Conservation (phyloP, 2,113 vertebrate genomes). For the Lepidothrix coronata region DNA sequence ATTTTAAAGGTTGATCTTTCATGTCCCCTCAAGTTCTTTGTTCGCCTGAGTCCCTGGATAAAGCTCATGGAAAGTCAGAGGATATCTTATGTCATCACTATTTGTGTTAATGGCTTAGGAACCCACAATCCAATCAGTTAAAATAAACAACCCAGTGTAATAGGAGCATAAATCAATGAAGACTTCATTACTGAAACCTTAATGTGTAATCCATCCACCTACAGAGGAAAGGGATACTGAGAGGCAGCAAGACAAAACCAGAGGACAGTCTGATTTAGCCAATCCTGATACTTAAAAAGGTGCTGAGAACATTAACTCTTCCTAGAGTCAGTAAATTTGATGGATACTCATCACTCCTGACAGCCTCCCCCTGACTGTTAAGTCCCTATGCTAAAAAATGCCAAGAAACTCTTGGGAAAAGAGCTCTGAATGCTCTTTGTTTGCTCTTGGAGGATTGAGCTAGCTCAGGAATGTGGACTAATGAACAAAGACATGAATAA, state of each 20-base stretch:
- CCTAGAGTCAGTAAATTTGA: conserved; percentile 8
- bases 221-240: conserved; percentile 55
- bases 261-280: conserved; percentile 26
- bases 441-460: neutral
- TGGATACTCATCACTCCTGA: neutral
- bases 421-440: neutral
- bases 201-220: conserved; percentile 67
- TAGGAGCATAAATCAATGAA: conserved; percentile 69
- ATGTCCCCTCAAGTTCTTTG: conserved; percentile 22
- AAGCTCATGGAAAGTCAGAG: conserved; percentile 20
- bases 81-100: conserved; percentile 61
- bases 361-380: neutral
- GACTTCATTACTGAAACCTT: conserved; percentile 68
- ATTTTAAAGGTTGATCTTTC: conserved; percentile 21
- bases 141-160: conserved; percentile 68
- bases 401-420: neutral
- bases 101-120: conserved; percentile 69
- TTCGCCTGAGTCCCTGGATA: conserved; percentile 6
- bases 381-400: neutral
- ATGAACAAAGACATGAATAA: neutral
- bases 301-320: conserved; percentile 18
- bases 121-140: conserved; percentile 68
- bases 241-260: conserved; percentile 54
- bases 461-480: neutral
- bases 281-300: conserved; percentile 33